A percentile compares a stretch with the other conserved stretches of the same genome.
Evolutionary conservation across 2,113 vertebrate species (phyloP).

Genomic region (Plestiodon gilberti): DNA sequence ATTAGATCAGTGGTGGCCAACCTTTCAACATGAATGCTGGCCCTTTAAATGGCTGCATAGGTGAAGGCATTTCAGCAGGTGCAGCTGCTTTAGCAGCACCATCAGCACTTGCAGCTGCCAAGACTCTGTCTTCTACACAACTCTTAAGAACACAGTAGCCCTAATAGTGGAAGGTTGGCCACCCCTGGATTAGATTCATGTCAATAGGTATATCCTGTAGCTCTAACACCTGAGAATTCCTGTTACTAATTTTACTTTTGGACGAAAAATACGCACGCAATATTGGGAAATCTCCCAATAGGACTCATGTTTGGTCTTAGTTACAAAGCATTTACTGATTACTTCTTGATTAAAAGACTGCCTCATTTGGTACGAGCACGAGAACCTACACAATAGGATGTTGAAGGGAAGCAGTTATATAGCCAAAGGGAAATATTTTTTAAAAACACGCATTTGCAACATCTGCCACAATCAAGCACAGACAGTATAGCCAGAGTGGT

Average conservation of each 20-base stretch:
- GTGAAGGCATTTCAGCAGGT: no score
- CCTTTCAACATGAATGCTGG: no score
- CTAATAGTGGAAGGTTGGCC: no score
- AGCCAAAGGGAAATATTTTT: not conserved
- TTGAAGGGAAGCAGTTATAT: not conserved
- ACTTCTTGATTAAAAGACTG: not conserved
- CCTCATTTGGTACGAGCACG: not conserved
- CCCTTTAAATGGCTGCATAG: no score
- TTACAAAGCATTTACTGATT: not conserved
- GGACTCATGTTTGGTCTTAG: not conserved
- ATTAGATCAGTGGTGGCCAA: no score
- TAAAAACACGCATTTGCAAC: not conserved
- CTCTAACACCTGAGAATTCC: conserved; percentile 5
- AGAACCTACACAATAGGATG: not conserved
- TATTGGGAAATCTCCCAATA: not conserved
- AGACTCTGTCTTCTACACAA: no score
- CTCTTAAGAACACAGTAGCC: no score
- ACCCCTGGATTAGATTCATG: no score
- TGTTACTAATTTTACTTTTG: not conserved
- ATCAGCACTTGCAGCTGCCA: no score
- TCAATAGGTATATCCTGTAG: not conserved
- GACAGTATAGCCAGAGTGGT: not conserved
- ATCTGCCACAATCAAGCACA: not conserved
- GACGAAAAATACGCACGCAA: not conserved
- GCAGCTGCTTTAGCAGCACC: no score